phyloP scores from a whole-genome alignment of 92 coral and sea anemone species.

The Zoanthus gigantus region DNA sequence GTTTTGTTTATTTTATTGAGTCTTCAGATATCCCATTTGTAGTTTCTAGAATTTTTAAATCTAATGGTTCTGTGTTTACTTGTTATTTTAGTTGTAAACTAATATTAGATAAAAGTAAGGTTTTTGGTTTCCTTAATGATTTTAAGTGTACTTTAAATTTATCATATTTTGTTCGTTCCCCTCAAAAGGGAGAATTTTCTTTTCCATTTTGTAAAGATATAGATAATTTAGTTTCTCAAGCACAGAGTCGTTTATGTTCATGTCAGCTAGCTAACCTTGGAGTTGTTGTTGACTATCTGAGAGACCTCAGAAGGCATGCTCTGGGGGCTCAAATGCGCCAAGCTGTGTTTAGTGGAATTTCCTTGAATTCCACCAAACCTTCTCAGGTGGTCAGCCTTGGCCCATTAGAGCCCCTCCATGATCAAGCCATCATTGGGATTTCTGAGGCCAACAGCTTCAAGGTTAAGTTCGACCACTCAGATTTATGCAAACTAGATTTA shows the following conservation, averaged over 20 bases:
- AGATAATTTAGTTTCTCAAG: slow-evolving; percentile 1
- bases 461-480: background rate
- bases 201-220: slow-evolving; percentile 24
- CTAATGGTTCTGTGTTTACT: background rate
- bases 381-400: slow-evolving; percentile 30
- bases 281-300: slow-evolving; percentile 37
- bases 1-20: slow-evolving; percentile 25
- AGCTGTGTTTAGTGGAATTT: slow-evolving; percentile 38
- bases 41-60: slow-evolving; percentile 12
- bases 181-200: slow-evolving; percentile 21
- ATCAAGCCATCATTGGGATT: background rate
- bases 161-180: slow-evolving; percentile 15
- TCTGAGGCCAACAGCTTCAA: slow-evolving; percentile 25
- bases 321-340: slow-evolving; percentile 46
- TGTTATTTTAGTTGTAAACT: background rate
- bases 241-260: slow-evolving; percentile 20
- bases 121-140: slow-evolving; percentile 16
- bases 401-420: background rate
- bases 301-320: slow-evolving; percentile 34
- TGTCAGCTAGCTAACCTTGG: slow-evolving; percentile 41
- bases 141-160: slow-evolving; percentile 9
- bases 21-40: slow-evolving; percentile 13
- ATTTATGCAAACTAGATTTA: slow-evolving; percentile 30
- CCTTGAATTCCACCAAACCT: slow-evolving; percentile 19
- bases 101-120: background rate